A percentile compares a stretch with the other conserved stretches of the same genome.
Evolutionary conservation across 2,888 invertebrate species (phyloP).

Genomic region (Megaustenia siamemsis): DNA sequence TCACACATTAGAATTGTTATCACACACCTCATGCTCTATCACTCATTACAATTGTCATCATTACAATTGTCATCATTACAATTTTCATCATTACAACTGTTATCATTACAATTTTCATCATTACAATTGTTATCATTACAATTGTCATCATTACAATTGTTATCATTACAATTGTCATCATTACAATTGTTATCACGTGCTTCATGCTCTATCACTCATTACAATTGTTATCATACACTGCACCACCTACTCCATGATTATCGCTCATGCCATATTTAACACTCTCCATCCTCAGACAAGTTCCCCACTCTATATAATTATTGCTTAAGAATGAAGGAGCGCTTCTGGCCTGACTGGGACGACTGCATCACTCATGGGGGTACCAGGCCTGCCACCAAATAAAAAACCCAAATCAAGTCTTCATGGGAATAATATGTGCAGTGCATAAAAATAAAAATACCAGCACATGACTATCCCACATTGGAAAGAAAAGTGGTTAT

Average conservation of each 20-base stretch:
- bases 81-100: no score
- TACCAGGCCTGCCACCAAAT: conserved; percentile 27
- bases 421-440: no score
- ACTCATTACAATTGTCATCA: neutral
- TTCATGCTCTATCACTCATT: neutral
- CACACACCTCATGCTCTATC: no score
- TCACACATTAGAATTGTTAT: no score
- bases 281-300: conserved; percentile 11
- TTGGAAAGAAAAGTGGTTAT: no score
- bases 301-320: conserved; percentile 1
- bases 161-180: neutral
- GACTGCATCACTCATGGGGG: conserved; percentile 58
- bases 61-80: no score
- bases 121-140: neutral
- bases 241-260: neutral
- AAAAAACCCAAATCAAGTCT: neutral
- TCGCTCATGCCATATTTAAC: neutral
- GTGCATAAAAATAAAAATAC: no score
- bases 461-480: no score
- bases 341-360: conserved; percentile 61
- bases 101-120: no score
- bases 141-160: neutral
- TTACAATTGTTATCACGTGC: neutral
- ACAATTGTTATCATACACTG: neutral
- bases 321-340: conserved; percentile 53